phyloP scores from a whole-genome alignment of 2,888 invertebrate species.

The Allacma fusca region DNA sequence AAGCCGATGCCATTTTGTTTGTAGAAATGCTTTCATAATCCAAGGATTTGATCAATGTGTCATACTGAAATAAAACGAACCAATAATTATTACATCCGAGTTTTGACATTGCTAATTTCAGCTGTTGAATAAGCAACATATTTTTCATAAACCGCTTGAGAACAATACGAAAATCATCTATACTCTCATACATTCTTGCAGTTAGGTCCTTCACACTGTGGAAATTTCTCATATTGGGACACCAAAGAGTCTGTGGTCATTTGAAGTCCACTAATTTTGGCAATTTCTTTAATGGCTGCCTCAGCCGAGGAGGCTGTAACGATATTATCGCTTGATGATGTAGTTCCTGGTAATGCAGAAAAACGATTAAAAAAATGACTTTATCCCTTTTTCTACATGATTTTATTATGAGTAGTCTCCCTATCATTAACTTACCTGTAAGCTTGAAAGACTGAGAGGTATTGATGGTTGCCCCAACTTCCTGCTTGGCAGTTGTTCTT shows the following conservation, averaged over 20 bases:
- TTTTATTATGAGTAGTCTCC: no score
- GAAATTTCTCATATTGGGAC: conserved; percentile 54
- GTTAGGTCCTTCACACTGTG: conserved; percentile 54
- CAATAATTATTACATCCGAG: not conserved
- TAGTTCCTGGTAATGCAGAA: conserved; percentile 49
- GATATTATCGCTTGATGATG: conserved; percentile 50
- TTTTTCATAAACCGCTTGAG: no score
- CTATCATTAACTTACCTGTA: no score
- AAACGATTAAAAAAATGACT: not conserved
- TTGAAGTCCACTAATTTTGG: conserved; percentile 52
- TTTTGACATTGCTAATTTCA: no score
- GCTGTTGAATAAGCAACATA: no score
- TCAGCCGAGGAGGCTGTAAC: conserved; percentile 58
- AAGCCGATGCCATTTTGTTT: conserved; percentile 71
- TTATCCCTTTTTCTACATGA: no score
- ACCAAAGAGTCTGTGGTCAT: conserved; percentile 52
- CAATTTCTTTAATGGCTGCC: conserved; percentile 61
- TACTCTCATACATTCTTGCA: conserved; percentile 60
- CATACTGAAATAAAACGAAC: conserved; percentile 44
- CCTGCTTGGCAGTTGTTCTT: conserved; percentile 66
- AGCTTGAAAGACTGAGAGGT: conserved; percentile 65
- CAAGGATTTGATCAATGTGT: conserved; percentile 67
- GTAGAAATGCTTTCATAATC: conserved; percentile 71
- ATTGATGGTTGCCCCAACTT: conserved; percentile 67
- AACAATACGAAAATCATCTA: no score